Percentiles rank a stretch among this genome's conserved stretches.
phyloP scores from a whole-genome alignment of 2,888 invertebrate genomes.

The Deilephila elpenor region DNA sequence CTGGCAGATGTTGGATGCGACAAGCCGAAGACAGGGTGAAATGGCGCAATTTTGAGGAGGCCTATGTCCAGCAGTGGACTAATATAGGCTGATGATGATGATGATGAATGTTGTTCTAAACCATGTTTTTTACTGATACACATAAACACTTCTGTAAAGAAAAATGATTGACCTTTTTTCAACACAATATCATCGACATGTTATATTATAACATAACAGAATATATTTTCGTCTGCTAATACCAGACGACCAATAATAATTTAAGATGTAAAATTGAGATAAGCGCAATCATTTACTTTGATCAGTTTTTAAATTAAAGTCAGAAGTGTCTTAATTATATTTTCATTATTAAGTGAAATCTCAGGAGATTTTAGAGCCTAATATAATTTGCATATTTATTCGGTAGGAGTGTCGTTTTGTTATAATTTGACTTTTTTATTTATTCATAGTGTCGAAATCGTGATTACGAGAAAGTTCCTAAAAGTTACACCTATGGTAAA shows the following conservation, averaged over 20 bases:
- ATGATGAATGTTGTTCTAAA: no score
- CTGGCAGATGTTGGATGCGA: no score
- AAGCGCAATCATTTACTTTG: not conserved
- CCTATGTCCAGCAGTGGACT: no score
- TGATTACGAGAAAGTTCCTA: conserved; percentile 21
- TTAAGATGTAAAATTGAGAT: not conserved
- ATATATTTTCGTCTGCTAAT: not conserved
- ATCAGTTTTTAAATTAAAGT: not conserved
- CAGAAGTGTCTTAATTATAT: conserved; percentile 16
- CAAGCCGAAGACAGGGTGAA: no score
- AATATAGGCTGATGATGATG: no score
- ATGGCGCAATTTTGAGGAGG: no score
- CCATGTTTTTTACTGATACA: no score
- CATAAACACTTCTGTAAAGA: no score
- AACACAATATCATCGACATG: not conserved
- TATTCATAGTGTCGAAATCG: conserved; percentile 16
- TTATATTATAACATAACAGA: not conserved
- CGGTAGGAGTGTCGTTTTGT: conserved; percentile 18
- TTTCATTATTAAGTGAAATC: conserved; percentile 20
- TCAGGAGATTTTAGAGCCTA: not conserved
- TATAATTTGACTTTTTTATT: conserved; percentile 22
- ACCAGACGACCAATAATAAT: not conserved
- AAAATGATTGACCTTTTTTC: no score
- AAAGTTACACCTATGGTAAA: conserved; percentile 23
- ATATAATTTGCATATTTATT: conserved; percentile 24